These are phyloP conservation scores for Phalacrocorax brasilianus DNA, from an alignment of 2,113 vertebrate species.

Conservation along the genomic window DNA sequence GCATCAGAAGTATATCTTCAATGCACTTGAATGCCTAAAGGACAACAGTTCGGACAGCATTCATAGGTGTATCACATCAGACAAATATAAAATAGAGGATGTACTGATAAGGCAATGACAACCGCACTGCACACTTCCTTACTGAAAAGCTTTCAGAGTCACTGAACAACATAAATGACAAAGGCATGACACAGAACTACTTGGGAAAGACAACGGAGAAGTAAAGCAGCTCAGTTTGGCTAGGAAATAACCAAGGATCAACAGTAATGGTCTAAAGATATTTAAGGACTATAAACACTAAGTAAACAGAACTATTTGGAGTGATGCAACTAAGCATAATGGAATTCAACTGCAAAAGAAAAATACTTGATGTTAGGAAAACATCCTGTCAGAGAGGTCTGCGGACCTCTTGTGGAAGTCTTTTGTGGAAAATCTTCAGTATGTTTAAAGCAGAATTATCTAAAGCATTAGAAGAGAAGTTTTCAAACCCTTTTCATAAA, in stretches of 20 bases:
- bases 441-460: not conserved
- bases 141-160: not conserved
- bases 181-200: not conserved
- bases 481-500: not conserved
- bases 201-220: not conserved
- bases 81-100: not conserved
- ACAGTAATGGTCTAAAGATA: not conserved
- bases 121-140: not conserved
- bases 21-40: not conserved
- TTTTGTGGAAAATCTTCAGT: not conserved
- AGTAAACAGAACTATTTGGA: not conserved
- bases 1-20: not conserved
- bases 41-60: not conserved
- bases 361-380: not conserved
- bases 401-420: not conserved
- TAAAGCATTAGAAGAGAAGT: not conserved
- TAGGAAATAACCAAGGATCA: not conserved
- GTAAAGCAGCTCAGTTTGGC: not conserved
- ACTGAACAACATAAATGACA: not conserved
- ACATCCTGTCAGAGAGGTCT: not conserved
- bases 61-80: not conserved
- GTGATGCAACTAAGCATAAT: not conserved
- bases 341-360: not conserved
- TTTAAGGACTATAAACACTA: not conserved
- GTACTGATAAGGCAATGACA: not conserved